These are phyloP conservation scores for Nanorana parkeri DNA, from an alignment of 2,113 vertebrate genomes.

Conservation along the genomic window DNA sequence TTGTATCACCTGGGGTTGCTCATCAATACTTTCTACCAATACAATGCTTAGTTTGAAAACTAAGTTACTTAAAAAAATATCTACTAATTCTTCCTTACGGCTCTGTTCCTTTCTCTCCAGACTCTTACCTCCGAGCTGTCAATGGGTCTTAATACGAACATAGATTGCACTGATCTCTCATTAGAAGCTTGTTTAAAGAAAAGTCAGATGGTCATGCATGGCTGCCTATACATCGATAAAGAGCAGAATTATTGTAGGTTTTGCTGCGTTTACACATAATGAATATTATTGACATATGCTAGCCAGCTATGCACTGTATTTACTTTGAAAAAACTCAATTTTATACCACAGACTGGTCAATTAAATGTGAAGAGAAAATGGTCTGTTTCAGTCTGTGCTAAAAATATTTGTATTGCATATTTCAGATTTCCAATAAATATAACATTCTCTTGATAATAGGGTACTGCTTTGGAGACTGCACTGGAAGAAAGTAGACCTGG, in stretches of 20 bases:
- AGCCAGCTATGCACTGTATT: constrained; percentile 8
- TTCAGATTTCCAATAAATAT: too few species aligned
- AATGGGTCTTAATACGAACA: neutral
- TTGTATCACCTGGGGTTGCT: too few species aligned
- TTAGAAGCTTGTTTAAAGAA: constrained; percentile 34
- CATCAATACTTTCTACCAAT: too few species aligned
- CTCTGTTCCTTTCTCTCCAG: neutral
- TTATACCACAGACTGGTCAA: constrained; percentile 1
- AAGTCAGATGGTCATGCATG: constrained; percentile 19
- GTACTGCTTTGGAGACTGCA: too few species aligned
- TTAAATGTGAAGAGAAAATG: neutral
- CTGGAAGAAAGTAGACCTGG: too few species aligned
- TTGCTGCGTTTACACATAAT: constrained; percentile 7
- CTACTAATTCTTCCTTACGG: too few species aligned
- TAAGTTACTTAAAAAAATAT: too few species aligned
- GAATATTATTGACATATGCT: constrained; percentile 22
- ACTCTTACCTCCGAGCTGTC: neutral
- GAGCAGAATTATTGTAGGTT: constrained; percentile 16
- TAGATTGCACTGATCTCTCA: constrained; percentile 30
- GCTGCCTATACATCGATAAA: constrained; percentile 7
- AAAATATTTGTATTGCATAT: neutral
- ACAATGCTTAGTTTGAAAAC: too few species aligned
- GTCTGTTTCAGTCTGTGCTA: neutral
- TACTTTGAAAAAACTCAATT: constrained; percentile 30
- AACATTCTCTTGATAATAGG: too few species aligned